A percentile compares a stretch with the other conserved stretches of the same genome.
phyloP scores from a whole-genome alignment of 2,113 vertebrate species.

The Laticauda colubrina region DNA sequence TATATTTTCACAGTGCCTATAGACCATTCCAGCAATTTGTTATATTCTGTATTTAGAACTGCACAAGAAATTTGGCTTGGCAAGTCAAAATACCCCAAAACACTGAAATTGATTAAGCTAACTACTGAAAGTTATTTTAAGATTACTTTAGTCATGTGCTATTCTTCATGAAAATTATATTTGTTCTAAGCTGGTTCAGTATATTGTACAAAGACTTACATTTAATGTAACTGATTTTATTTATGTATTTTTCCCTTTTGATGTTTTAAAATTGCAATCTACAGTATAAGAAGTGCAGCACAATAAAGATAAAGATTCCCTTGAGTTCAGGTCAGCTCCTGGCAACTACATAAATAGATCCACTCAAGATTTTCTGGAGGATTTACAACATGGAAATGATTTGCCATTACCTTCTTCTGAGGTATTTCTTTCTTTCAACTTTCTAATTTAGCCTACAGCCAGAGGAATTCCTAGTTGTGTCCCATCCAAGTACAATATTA shows the following conservation, averaged over 20 bases:
- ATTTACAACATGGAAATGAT: background rate
- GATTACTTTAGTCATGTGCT: background rate
- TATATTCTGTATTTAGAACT: background rate
- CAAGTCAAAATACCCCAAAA: background rate
- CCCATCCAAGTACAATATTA: background rate
- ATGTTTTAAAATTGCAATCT: background rate
- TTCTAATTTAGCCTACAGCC: background rate
- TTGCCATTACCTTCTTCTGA: background rate
- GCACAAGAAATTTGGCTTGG: background rate
- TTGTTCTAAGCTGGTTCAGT: background rate
- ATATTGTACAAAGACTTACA: background rate
- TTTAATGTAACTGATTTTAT: background rate
- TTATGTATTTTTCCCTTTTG: background rate
- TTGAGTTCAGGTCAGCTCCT: background rate
- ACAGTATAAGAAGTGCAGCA: background rate
- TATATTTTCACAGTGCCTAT: background rate
- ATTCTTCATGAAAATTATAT: background rate
- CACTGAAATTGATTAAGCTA: background rate
- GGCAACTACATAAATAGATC: background rate
- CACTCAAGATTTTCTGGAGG: background rate
- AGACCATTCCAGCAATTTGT: background rate
- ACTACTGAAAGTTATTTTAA: background rate
- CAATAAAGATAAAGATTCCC: background rate
- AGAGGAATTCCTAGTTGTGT: background rate
- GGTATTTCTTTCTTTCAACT: background rate